Conservation (phyloP, 2,113 vertebrate genomes). For the Eretmochelys imbricata region DNA sequence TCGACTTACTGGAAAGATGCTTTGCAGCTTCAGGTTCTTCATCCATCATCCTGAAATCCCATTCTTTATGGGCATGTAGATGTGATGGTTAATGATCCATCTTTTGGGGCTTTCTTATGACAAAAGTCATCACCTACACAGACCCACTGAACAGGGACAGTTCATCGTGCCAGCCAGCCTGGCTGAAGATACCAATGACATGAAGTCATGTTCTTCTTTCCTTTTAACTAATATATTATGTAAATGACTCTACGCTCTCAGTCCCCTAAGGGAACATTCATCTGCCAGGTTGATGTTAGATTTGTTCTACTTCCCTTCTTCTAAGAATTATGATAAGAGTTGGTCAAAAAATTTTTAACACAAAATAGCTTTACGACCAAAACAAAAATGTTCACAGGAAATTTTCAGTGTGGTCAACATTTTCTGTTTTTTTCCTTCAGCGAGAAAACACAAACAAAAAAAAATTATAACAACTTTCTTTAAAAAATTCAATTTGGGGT, state of each 20-base stretch:
- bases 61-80: neutral
- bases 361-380: neutral
- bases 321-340: neutral
- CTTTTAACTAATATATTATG: neutral
- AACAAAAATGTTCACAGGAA: neutral
- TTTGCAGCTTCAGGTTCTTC: neutral
- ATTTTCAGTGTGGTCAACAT: neutral
- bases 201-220: neutral
- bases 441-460: neutral
- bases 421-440: neutral
- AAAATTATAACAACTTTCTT: neutral
- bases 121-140: neutral
- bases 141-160: accelerated
- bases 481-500: neutral
- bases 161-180: neutral
- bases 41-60: neutral
- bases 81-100: neutral
- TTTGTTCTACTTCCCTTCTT: neutral
- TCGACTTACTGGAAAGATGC: neutral
- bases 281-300: neutral
- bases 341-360: neutral
- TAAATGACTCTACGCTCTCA: slow-evolving; percentile 8
- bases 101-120: neutral
- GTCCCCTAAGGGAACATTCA: neutral
- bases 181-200: neutral